Base-by-base conservation (phyloP, 2,888 invertebrate genomes). In the Cremastobaeus sp. region DNA sequence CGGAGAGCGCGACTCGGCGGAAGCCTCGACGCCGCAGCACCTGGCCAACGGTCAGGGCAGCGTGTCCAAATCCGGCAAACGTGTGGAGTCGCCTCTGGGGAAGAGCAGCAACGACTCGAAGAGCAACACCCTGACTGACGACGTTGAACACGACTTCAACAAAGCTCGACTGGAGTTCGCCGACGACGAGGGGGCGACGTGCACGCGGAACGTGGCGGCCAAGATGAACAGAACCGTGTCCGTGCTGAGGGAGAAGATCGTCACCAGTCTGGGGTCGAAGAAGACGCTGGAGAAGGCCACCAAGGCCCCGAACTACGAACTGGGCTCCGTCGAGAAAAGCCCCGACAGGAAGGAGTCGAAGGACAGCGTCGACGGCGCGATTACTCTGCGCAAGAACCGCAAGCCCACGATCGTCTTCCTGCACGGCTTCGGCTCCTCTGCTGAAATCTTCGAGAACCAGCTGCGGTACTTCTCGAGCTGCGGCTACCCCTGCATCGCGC, bases 381-480 rank as follows among this genome's bases (percentile, higher is more conserved):
- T 84, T 1, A 78, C 78, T 11, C 76, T 82, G 43, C 76, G 84
- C 2, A 82, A 77, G 37, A 82, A 79, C 32, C 78, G 81, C 76
- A 90, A 90, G 83, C 91, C 91, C 0, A 82, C 89, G 35, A 86
- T 93, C 55, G 90, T 92, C 71, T 90, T 93, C 78, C 88, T 93
- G 18, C 93, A 93, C 85, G 92, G 93, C 6, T 92, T 92, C 71
- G 92, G 92, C 2, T 91, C 91, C 3, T 91, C 91, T 4, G 90
- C 92, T 30, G 91, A 92, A 76, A 87, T 91, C 21, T 93, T 93
- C 90, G 89, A 89, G 76, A 85, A 89, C 62, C 90, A 92, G 81
- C 88, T 92, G 28, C 87, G 89, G 34, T 91, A 90, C 83, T 90
- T 93, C 79, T 88, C 90, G 2, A 85, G 84, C 43, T 87, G 88